Base-by-base conservation (phyloP, 2,888 invertebrate species). In the Temnothorax ravouxi region DNA sequence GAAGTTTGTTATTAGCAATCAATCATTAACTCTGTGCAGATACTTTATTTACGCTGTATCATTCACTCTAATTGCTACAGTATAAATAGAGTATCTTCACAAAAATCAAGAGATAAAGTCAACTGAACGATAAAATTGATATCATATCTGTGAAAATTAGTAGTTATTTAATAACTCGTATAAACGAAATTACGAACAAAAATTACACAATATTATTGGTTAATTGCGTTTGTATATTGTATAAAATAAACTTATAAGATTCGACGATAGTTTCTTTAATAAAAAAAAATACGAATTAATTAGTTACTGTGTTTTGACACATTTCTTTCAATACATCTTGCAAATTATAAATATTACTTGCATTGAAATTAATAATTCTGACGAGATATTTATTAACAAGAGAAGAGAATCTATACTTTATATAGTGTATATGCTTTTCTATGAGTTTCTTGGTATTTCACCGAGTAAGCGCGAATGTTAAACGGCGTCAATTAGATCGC, bases 401-500 rank as follows among this genome's bases (percentile, higher is more conserved):
- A 67, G 9, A 50, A 50, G 6, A 2, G 15, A 47, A 21, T 64
- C 8, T 21, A 62, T 21, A 64, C 18, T 64, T 29, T 2, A 21
- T 6, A 29, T 11, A 6, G 18, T 25, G 13, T 34, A 34, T 34
- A 4, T 44, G 56, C 13, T 66, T 34, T 4, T 15, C 67, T 15
- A n/a, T 3, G n/a, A 44, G 9, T 54, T 44, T 61, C 44, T 6
- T 29, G 13, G 41, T 54, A 29, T 69, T 62, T 69, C 69, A 56
- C 9, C 56, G 34, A 5, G 44, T 38, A 21, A 56, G 18, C 3
- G 15, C 29, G 15, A 69, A 21, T 52, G 38, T 71, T 69, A 47
- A 79, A 47, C 9, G 13, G 77, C 67, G 41, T 56, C 54, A 54
- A 79, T 79, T 59, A 69, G 47, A 71, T 71, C 47, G 71, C 59